phyloP scores from a whole-genome alignment of 2,888 invertebrate species.

The Byasa hedistus region DNA sequence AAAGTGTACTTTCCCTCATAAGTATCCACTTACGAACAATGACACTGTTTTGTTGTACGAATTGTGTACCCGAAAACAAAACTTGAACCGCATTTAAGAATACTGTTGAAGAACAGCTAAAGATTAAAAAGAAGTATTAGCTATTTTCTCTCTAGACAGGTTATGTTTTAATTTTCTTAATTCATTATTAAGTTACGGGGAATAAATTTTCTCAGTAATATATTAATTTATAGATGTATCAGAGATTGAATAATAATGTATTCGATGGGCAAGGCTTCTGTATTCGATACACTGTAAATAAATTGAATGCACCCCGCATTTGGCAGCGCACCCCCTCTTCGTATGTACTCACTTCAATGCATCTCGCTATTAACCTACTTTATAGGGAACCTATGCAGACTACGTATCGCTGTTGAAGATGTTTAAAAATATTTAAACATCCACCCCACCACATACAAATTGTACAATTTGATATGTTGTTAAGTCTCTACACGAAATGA shows the following conservation, averaged over 20 bases:
- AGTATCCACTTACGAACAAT: constrained; percentile 38
- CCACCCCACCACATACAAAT: not conserved
- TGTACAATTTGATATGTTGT: no score
- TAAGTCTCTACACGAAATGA: no score
- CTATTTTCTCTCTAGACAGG: no score
- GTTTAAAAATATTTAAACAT: constrained; percentile 1
- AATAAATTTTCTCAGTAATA: no score
- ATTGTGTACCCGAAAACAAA: constrained; percentile 59
- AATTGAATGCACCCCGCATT: constrained; percentile 1
- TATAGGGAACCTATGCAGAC: not conserved
- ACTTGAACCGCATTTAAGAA: constrained; percentile 58
- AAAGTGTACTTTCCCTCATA: constrained; percentile 33
- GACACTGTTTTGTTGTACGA: constrained; percentile 57
- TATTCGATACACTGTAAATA: constrained; percentile 6
- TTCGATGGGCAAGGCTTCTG: not conserved
- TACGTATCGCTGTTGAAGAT: constrained; percentile 1
- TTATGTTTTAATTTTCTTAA: no score
- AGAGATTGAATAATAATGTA: not conserved
- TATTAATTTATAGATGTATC: not conserved
- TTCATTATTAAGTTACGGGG: no score
- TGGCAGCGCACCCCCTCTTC: not conserved
- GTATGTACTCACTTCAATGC: constrained; percentile 5
- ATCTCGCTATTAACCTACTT: constrained; percentile 18
- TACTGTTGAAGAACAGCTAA: constrained; percentile 34
- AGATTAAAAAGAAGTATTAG: constrained; percentile 29